Base-by-base conservation (phyloP, 2,888 invertebrate genomes). In the Cordilura impudica region DNA sequence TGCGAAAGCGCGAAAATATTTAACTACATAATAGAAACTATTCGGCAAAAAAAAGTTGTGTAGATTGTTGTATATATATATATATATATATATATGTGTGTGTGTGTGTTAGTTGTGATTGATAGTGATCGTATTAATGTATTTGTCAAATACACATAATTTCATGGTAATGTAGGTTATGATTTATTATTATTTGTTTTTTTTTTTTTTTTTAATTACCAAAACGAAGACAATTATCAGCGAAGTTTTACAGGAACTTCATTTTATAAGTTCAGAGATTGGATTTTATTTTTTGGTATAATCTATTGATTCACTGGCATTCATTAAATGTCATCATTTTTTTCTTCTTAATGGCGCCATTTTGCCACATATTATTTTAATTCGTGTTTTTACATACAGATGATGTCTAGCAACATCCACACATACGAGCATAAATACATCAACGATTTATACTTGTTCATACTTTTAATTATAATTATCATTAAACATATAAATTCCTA, bases 1-100 rank as follows among this genome's bases (percentile, higher is more conserved):
- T 80, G 82, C 82, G 82, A 82, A 82, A 81, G 73, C 74, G 77
- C 81, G 76, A 81, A 81, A 81, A 61, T 49, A 66, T 70, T 61
- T 66, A 77, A 73, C 77, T 73, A 56, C 74, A 81, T 66, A 69
- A 77, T 73, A 71, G 66, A 74, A 70, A 70, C 63, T 69, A 69
- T 75, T 75, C 74, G 67, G 35, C 53, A 54, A 58, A 23, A 19
- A 47, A 70, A 51, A 67, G 19, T 47, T 35, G 45, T 60, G 51
- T 51, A 53, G 61, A 12, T 58, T 4, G 10, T 21, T 23, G 14
- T 23, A 51, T 3, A 10, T 43, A n/a, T 43, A 14, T 43, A n/a
- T 3, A n/a, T 16, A 16, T 43, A 6, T n/a, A 43, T 43, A n/a
- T 43, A n/a, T 43, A 12, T 12, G 3, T 8, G 2, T 21, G 51